A percentile compares a stretch with the other conserved stretches of the same genome.
Conservation (phyloP, 2,113 vertebrate genomes). For the Equus quagga region DNA sequence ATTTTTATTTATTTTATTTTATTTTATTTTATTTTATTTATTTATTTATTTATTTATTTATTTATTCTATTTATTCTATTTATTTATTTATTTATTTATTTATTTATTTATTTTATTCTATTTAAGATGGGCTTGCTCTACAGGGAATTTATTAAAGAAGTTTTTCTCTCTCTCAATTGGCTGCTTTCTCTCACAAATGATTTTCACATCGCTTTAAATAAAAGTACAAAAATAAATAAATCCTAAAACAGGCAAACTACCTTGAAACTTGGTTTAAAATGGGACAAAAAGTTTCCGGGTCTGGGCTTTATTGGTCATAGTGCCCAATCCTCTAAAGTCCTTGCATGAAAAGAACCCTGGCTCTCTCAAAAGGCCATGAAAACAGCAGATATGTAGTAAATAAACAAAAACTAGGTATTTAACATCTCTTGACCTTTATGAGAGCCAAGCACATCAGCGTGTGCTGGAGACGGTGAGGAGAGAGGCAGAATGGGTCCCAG, state of each 20-base stretch:
- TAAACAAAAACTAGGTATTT: background rate
- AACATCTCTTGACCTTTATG: background rate
- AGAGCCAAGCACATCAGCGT: background rate
- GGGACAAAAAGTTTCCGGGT: background rate
- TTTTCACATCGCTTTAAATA: conserved; percentile 25
- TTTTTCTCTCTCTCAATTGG: background rate
- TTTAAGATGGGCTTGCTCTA: background rate
- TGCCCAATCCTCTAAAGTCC: background rate
- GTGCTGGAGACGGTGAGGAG: background rate
- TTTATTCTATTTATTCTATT: background rate
- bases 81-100: too few relatives aligned
- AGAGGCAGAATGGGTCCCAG: background rate
- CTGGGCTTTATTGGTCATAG: background rate
- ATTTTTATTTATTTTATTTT: background rate
- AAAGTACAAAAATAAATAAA: background rate
- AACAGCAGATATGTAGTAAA: background rate
- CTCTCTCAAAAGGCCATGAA: background rate
- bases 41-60: too few relatives aligned
- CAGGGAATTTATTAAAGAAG: background rate
- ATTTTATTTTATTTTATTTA: too few relatives aligned
- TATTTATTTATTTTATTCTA: background rate
- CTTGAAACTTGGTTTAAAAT: conserved; percentile 19
- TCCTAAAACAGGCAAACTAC: background rate
- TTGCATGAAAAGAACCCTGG: background rate
- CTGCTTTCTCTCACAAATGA: background rate